Conservation (phyloP, 2,888 invertebrate species). For the Microctonus aethiopoides region DNA sequence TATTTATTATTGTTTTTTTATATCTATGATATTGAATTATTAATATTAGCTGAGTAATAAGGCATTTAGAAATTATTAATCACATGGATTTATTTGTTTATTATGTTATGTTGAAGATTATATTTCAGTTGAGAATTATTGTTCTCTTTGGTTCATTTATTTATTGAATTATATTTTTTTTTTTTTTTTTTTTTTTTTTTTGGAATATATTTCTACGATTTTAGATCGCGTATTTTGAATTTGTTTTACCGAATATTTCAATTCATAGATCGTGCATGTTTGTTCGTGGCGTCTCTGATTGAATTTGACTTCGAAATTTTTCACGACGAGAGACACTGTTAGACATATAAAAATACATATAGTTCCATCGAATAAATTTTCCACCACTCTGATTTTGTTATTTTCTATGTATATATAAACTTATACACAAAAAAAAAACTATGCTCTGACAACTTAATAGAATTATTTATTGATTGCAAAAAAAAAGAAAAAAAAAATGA, state of each 20-base stretch:
- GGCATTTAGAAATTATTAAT: background rate
- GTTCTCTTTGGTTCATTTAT: too few species aligned
- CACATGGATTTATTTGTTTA: background rate
- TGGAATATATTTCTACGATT: too few species aligned
- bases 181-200: too few species aligned
- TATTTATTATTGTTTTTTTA: background rate
- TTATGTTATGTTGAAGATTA: too few species aligned
- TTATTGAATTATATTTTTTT: too few species aligned
- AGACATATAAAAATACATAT: background rate
- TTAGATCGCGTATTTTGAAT: too few species aligned
- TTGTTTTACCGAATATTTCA: background rate
- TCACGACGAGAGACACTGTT: background rate
- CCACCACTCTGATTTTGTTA: background rate
- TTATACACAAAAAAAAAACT: background rate
- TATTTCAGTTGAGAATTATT: background rate
- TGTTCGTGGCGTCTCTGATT: background rate
- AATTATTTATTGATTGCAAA: background rate
- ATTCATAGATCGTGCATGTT: background rate
- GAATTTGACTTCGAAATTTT: conserved; percentile 1
- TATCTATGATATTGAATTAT: background rate
- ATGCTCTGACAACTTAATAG: background rate
- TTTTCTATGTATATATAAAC: background rate
- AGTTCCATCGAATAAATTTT: background rate
- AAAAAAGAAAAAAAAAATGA: background rate
- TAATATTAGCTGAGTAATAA: background rate